Evolutionary conservation across 2,888 invertebrate genomes (phyloP), one percentile per base, ranked within the genome.

Genomic region (Lasioglossum figueresi): DNA sequence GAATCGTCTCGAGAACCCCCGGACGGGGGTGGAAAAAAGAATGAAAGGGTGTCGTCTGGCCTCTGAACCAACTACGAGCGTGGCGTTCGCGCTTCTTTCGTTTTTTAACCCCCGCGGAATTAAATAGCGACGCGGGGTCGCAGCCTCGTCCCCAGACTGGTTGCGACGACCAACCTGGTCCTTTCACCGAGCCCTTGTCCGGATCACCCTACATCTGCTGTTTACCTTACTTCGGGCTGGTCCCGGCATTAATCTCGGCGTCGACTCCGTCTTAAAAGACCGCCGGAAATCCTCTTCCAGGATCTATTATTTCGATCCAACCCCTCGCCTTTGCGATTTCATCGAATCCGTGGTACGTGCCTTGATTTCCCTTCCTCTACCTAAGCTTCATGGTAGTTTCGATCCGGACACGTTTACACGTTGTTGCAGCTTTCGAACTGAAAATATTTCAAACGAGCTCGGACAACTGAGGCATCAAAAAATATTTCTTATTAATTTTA

Each of bases 1-100:
- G 83, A 76, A 82, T 66, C 76, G 84, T 78, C 84, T 84, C 84
- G 77, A 84, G 84, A 77, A 74, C 77, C 56, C 48, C 34, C 23
- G 23, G 23, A 4, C 19, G 68, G 4, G 68, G 23, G 27, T 66
- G 70, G 34, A 68, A 31, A 66, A 63, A 40, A 70, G 40, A 40
- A 70, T 12, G n/a, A 45, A 73, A 40, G 84, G 77, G 84, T 74
- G 77, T 78, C 84, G 77, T 78, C 84, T 84, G 83, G 40, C 70
- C 70, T 40, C 40, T 70, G 74, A 74, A 70, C 40, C 68, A 31
- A 31, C 31, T 48, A 66, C 43, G 70, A 31, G 56, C 43, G 12
- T 34, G 63, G 19, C 2, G 31, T 43, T 34, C n/a, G 23, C 40
- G 76, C 68, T 48, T 76, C 59, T 40, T 48, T 6, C 37, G 56